Evolutionary conservation across 2,888 invertebrate genomes (phyloP).

Genomic region (Polyommatus iphigenia): DNA sequence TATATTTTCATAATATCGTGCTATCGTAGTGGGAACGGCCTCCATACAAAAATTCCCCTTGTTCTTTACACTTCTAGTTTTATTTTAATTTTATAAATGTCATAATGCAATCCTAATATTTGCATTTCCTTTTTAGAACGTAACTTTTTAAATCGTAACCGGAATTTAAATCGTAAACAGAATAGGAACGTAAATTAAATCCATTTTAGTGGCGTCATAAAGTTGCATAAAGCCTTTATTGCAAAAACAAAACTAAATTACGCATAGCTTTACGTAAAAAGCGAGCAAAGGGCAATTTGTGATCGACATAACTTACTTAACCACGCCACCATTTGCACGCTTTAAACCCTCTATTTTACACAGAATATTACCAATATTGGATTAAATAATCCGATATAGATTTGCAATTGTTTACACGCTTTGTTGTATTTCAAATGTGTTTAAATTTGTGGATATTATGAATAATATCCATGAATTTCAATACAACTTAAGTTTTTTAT

Average conservation of each 20-base stretch:
- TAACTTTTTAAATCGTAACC: background rate
- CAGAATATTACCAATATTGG: slow-evolving; percentile 11
- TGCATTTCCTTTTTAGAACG: background rate
- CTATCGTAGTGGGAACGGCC: too few species aligned
- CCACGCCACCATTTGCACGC: slow-evolving; percentile 10
- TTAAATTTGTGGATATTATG: background rate
- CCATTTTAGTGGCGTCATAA: slow-evolving; percentile 9
- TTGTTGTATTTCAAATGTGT: background rate
- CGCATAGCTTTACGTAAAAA: slow-evolving; percentile 18
- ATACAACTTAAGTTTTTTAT: too few species aligned
- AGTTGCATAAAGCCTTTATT: slow-evolving; percentile 17
- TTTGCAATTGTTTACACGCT: slow-evolving; percentile 29
- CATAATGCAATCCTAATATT: background rate
- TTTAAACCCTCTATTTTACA: slow-evolving; percentile 12
- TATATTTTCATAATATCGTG: too few species aligned
- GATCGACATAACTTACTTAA: slow-evolving; percentile 26
- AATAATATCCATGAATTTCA: background rate
- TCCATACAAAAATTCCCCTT: background rate
- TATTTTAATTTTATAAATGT: too few species aligned
- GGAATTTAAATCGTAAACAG: background rate
- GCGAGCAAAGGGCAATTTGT: slow-evolving; percentile 20
- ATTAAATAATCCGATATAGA: slow-evolving; percentile 31
- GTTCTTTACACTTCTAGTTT: background rate
- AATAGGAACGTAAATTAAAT: background rate
- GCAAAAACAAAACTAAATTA: slow-evolving; percentile 22